Evolutionary conservation across 2,888 invertebrate genomes (phyloP).

Genomic region (Eupithecia inturbata): DNA sequence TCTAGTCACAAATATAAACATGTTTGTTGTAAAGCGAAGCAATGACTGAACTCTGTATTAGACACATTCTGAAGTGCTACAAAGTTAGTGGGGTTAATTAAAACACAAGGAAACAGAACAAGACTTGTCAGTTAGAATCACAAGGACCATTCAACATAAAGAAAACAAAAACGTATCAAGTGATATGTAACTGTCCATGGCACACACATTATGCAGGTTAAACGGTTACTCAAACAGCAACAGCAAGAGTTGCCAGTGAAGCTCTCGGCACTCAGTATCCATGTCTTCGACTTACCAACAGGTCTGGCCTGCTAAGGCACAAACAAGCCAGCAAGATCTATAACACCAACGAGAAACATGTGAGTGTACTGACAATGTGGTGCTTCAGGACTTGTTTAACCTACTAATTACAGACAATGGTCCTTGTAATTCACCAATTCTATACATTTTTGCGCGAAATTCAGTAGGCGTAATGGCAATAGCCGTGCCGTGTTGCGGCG

Average conservation of each 20-base stretch:
- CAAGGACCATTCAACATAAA: constrained; percentile 83
- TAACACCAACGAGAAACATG: constrained; percentile 85
- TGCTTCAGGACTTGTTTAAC: constrained; percentile 74
- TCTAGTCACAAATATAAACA: constrained; percentile 23
- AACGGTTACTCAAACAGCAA: constrained; percentile 73
- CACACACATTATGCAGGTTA: constrained; percentile 83
- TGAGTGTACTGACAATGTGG: constrained; percentile 78
- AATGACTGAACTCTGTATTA: constrained; percentile 20
- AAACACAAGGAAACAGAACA: constrained; percentile 48
- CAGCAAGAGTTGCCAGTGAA: constrained; percentile 76
- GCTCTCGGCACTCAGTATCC: constrained; percentile 72
- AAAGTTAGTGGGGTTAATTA: constrained; percentile 49
- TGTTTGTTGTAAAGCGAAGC: constrained; percentile 23
- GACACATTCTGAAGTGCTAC: constrained; percentile 33
- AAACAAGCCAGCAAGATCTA: constrained; percentile 90
- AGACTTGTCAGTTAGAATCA: constrained; percentile 76
- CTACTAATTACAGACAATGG: constrained; percentile 74
- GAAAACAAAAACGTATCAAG: constrained; percentile 64
- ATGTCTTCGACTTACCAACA: constrained; percentile 87
- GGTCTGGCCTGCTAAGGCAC: constrained; percentile 89
- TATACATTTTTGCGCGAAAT: constrained; percentile 81
- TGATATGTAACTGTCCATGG: constrained; percentile 71
- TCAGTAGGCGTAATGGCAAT: constrained; percentile 62
- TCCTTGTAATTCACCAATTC: constrained; percentile 82
- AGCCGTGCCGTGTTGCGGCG: constrained; percentile 59